Percentiles rank a stretch among this genome's conserved stretches.
These are phyloP conservation scores for Cuniculus paca DNA, from an alignment of 2,797 vertebrate species.

Conservation along the genomic window DNA sequence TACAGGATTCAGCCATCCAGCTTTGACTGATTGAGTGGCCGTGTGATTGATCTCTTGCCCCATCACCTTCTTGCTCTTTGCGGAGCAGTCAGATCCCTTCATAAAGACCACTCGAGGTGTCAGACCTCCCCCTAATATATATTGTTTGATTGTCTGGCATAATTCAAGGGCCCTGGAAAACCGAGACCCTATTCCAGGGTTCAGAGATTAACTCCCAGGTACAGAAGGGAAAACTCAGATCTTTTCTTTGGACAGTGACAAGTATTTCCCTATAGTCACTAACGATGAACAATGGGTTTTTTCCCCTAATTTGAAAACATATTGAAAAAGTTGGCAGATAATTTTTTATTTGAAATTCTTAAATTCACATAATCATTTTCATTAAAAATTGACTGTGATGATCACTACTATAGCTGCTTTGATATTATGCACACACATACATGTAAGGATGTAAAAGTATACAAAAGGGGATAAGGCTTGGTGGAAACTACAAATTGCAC, in stretches of 20 bases:
- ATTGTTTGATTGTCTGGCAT: too few species aligned
- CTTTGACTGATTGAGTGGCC: too few species aligned
- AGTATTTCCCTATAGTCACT: not conserved
- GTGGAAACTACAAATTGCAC: not conserved
- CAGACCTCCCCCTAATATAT: not conserved
- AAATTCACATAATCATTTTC: not conserved
- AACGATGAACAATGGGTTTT: not conserved
- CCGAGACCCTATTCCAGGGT: too few species aligned
- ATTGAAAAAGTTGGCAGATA: not conserved
- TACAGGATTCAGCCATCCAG: accelerated
- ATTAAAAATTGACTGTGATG: not conserved
- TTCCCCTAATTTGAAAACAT: not conserved
- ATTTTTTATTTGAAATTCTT: not conserved
- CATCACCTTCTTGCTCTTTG: not conserved
- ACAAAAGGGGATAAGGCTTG: not conserved
- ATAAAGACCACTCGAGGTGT: too few species aligned
- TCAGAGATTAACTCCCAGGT: not conserved
- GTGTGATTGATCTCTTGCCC: too few species aligned
- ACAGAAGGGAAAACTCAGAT: not conserved
- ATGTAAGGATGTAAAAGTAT: too few species aligned
- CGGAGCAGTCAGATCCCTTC: not conserved
- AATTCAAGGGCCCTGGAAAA: too few species aligned
- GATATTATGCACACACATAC: not conserved
- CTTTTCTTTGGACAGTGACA: not conserved
- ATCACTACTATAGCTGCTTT: not conserved